Evolutionary conservation across 2,113 vertebrate species (phyloP).

Genomic region (Triplophysa rosa): DNA sequence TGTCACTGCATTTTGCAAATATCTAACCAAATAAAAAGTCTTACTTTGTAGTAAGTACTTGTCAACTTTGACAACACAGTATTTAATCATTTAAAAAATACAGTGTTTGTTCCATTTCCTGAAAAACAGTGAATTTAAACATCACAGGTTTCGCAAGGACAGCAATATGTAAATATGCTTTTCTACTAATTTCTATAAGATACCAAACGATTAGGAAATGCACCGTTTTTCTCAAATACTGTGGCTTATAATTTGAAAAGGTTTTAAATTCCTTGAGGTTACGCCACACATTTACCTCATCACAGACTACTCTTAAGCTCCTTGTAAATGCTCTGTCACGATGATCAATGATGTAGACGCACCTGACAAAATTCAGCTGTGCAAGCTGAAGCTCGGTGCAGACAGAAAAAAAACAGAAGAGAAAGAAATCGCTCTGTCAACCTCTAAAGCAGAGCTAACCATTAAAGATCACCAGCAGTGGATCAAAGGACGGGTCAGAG

Average conservation of each 20-base stretch:
- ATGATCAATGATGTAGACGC: slow-evolving; percentile 33
- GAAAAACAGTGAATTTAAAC: no score
- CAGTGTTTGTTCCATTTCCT: no score
- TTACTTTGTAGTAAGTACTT: no score
- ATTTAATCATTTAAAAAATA: no score
- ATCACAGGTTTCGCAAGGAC: no score
- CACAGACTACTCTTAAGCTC: slow-evolving; percentile 20
- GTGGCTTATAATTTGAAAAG: neutral
- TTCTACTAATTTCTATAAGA: no score
- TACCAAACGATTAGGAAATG: no score
- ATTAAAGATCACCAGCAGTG: slow-evolving; percentile 41
- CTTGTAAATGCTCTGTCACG: slow-evolving; percentile 36
- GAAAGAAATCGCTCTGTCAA: slow-evolving; percentile 22
- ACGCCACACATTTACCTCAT: slow-evolving; percentile 19
- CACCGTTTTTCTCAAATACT: no score
- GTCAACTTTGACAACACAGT: no score
- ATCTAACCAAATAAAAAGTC: no score
- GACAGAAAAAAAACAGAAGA: slow-evolving; percentile 19
- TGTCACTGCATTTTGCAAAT: no score
- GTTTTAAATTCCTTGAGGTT: slow-evolving; percentile 5
- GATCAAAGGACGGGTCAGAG: slow-evolving; percentile 51
- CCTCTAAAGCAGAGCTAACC: slow-evolving; percentile 42
- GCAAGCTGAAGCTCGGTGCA: slow-evolving; percentile 36
- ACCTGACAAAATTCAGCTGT: slow-evolving; percentile 41
- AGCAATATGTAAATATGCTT: no score